Conservation (phyloP, 2,113 vertebrate genomes). For the Oenanthe oenanthe region DNA sequence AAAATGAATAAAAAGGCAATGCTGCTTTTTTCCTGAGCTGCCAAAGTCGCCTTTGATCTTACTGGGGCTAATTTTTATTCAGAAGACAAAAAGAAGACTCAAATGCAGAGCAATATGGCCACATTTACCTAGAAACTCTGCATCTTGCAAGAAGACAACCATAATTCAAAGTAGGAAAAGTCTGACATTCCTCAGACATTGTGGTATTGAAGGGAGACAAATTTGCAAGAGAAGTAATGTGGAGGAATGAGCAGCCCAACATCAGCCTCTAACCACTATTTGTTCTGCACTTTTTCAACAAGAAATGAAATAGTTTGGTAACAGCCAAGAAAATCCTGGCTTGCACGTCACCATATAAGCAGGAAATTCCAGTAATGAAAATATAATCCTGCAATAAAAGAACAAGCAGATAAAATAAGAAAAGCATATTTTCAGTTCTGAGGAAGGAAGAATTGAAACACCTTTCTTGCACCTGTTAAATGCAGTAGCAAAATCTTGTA, state of each 20-base stretch:
- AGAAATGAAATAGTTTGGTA: background rate
- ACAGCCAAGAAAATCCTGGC: constrained; percentile 42
- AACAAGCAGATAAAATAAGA: background rate
- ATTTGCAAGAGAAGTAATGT: background rate
- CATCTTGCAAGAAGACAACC: background rate
- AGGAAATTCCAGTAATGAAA: constrained; percentile 42
- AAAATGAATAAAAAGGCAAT: background rate
- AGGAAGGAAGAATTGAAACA: background rate
- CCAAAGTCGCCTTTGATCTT: background rate
- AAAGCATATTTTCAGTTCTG: background rate
- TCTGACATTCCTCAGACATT: background rate
- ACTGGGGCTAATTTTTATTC: background rate
- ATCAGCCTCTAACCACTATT: background rate
- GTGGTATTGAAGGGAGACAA: background rate
- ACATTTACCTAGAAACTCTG: background rate
- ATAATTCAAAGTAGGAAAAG: background rate
- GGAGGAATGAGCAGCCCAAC: background rate
- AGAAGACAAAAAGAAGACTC: background rate
- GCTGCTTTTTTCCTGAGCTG: background rate
- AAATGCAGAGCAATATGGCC: background rate
- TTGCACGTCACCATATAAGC: background rate
- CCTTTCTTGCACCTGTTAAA: constrained; percentile 10
- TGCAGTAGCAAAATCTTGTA: background rate
- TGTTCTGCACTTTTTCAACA: background rate
- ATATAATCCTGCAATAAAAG: constrained; percentile 14